These are phyloP conservation scores for Daktulosphaira vitifoliae DNA, from an alignment of 1,140 invertebrate genomes.

Conservation along the genomic window DNA sequence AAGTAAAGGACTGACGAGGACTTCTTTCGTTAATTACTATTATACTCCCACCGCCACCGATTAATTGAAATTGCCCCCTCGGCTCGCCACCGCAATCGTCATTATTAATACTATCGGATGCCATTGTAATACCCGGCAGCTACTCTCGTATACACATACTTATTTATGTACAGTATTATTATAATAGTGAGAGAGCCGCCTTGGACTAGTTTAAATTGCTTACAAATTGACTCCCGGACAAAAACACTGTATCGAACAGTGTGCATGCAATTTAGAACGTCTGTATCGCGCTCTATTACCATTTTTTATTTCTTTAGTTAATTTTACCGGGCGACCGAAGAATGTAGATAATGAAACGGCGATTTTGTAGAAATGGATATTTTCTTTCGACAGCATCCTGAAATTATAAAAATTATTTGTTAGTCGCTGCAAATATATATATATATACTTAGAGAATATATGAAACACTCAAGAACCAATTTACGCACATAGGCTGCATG, in stretches of 20 bases:
- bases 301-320: not conserved
- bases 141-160: not conserved
- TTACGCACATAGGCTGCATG: too few relatives aligned
- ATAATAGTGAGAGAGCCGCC: conserved; percentile 9
- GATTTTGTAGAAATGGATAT: conserved; percentile 10
- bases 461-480: too few relatives aligned
- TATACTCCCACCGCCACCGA: not conserved
- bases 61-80: conserved; percentile 24
- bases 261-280: too few relatives aligned
- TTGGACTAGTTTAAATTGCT: conserved; percentile 24
- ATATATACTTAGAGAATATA: too few relatives aligned
- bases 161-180: not conserved
- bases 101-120: not conserved
- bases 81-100: not conserved
- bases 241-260: not conserved
- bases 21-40: conserved; percentile 12
- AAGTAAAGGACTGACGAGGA: too few relatives aligned
- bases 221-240: conserved; percentile 15
- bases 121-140: conserved; percentile 2
- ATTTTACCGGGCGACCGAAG: too few relatives aligned
- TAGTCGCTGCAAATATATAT: too few relatives aligned
- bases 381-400: not conserved
- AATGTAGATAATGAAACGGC: conserved; percentile 14
- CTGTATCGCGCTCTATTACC: too few relatives aligned
- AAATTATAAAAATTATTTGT: too few relatives aligned